Percentiles rank a stretch among this genome's conserved stretches.
phyloP scores from a whole-genome alignment of 2,797 vertebrate genomes.

The Chanos chanos region DNA sequence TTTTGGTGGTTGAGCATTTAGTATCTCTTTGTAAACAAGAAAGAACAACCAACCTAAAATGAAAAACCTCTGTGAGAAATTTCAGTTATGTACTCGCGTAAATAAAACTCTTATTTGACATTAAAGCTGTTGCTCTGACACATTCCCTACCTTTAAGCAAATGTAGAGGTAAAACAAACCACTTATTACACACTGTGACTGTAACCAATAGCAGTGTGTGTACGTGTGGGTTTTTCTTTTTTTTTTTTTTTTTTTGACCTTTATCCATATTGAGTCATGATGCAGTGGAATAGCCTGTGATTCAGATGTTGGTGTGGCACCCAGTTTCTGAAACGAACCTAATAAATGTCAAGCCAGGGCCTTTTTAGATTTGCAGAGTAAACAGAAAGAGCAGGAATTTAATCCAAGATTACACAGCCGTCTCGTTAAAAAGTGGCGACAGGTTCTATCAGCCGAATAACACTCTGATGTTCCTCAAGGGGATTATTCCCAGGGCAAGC shows the following conservation, averaged over 20 bases:
- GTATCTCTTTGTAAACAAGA: no score
- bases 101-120: no score
- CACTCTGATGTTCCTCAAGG: slow-evolving; percentile 10
- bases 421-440: slow-evolving; percentile 28
- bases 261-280: neutral
- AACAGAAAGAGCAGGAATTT: slow-evolving; percentile 7
- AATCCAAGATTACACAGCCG: slow-evolving; percentile 37
- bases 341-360: neutral
- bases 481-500: slow-evolving; percentile 28
- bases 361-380: slow-evolving; percentile 3
- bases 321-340: neutral
- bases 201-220: no score
- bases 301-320: neutral
- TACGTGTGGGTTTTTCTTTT: no score
- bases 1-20: no score
- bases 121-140: no score
- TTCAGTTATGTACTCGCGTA: no score
- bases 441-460: slow-evolving; percentile 15
- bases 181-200: no score
- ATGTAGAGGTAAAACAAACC: no score
- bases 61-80: no score
- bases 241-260: neutral
- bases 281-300: neutral
- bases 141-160: no score
- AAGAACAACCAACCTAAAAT: no score